These are phyloP conservation scores for Tragelaphus buxtoni DNA, from an alignment of 2,113 vertebrate species.

Conservation along the genomic window DNA sequence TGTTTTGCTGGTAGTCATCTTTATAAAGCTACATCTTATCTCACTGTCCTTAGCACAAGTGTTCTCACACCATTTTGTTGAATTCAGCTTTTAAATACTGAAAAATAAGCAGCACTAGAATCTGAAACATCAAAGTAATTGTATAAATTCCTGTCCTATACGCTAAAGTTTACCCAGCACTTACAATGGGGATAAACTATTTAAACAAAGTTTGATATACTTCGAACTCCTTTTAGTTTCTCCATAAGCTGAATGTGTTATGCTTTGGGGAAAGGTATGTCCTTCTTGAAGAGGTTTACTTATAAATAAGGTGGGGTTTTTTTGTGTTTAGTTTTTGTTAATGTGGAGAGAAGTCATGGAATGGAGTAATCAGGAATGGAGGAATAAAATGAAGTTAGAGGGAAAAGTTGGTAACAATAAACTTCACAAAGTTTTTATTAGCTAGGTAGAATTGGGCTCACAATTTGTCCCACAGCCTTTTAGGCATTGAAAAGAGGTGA, in stretches of 20 bases:
- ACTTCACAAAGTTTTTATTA: constrained; percentile 25
- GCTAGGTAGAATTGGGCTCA: background rate
- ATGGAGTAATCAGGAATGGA: background rate
- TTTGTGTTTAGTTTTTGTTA: background rate
- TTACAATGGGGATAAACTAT: background rate
- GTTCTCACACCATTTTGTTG: background rate
- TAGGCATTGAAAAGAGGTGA: constrained; percentile 14
- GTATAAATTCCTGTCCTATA: constrained; percentile 21
- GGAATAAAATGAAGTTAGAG: background rate
- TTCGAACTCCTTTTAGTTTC: constrained; percentile 48
- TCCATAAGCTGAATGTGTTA: background rate
- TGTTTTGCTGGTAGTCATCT: background rate
- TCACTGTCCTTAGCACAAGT: background rate
- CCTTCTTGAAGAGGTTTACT: background rate
- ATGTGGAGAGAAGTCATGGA: background rate
- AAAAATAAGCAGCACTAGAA: background rate
- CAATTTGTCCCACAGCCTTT: background rate
- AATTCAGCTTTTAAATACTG: constrained; percentile 36
- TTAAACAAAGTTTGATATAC: background rate
- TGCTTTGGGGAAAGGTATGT: background rate
- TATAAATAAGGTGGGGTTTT: background rate
- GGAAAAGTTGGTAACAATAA: background rate
- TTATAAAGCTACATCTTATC: background rate
- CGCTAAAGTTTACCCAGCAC: background rate
- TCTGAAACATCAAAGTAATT: constrained; percentile 14